Conservation (phyloP, 1,140 invertebrate genomes). For the Olivierus martensii region DNA sequence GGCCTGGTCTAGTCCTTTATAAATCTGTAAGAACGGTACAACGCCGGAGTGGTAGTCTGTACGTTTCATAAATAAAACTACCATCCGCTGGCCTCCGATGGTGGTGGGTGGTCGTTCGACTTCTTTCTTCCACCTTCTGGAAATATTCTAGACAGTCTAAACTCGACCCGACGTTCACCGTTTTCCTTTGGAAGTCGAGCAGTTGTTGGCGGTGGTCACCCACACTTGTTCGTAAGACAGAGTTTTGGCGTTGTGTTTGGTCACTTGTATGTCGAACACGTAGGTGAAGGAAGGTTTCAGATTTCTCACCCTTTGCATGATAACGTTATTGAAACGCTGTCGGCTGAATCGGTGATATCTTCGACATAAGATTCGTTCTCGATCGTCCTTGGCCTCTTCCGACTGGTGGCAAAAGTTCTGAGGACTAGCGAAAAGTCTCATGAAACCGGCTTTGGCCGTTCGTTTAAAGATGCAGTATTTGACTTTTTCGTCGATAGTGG, state of each 20-base stretch:
- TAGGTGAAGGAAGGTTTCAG: slow-evolving; percentile 24
- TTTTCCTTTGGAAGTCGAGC: neutral
- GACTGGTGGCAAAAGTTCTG: slow-evolving; percentile 16
- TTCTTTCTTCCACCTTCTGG: too few relatives aligned
- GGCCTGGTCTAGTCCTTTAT: too few relatives aligned
- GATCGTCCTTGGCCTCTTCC: slow-evolving; percentile 2
- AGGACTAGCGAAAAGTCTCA: slow-evolving; percentile 9
- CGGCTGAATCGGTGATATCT: slow-evolving; percentile 18
- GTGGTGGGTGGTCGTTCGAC: too few relatives aligned
- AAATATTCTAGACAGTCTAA: too few relatives aligned
- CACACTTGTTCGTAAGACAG: slow-evolving; percentile 24
- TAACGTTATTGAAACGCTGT: slow-evolving; percentile 18
- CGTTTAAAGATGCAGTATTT: slow-evolving; percentile 29
- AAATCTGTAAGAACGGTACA: too few relatives aligned
- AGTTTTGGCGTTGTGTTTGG: slow-evolving; percentile 22
- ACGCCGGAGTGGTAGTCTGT: too few relatives aligned
- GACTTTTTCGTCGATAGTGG: slow-evolving; percentile 22
- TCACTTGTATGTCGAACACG: slow-evolving; percentile 27
- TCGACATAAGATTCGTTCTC: slow-evolving; percentile 22
- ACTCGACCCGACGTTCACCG: too few relatives aligned
- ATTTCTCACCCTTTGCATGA: slow-evolving; percentile 24
- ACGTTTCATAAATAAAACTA: too few relatives aligned
- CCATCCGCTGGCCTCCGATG: too few relatives aligned
- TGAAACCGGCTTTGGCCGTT: slow-evolving; percentile 9
- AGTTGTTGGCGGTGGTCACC: slow-evolving; percentile 9